Evolutionary conservation across 2,113 vertebrate species (phyloP), one percentile per base, ranked within the genome.

Genomic region (Odocoileus virginianus): DNA sequence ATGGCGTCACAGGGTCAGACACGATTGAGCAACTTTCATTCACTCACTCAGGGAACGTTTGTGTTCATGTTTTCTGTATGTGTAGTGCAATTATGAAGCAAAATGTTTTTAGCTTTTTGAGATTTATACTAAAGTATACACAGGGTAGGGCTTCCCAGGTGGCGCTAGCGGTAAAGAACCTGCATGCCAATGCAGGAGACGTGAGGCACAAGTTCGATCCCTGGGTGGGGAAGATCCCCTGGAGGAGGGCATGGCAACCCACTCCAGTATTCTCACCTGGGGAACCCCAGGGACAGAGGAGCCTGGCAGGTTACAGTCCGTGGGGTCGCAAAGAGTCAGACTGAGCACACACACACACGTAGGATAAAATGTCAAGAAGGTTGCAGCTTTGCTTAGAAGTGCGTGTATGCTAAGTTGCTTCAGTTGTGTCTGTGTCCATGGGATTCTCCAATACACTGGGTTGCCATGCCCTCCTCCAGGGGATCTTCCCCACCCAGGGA

Each of bases 131-230:
- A 3, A 76, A n/a, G 2, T n/a, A 45, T 85, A 36, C 57, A 10
- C 25, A 54, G 16, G 36, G 15, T 14, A 71, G 19, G 64, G 9
- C n/a, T 71, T 71, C 64, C 64, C n/a, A 21, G 64, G 19, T 36
- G 17, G 17, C 2, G 1, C 64, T n/a, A 21, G n/a, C 6, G 64
- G n/a, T 36, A 36, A 36, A 71, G 64, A 36, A 11, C 16, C 4
- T n/a, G 17, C n/a, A 17, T 71, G n/a, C 64, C 61, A 11, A 1
- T 5, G n/a, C n/a, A 9, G 64, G 64, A 36, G 64, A 36, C 64
- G 0, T 11, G 64, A n/a, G 61, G 9, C 33, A 0, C 61, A 9
- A 19, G 19, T 36, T 71, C 0, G 4, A 36, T 71, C 16, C n/a
- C 33, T 36, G 64, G 64, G 17, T 21, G 9, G 33, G 64, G 64